Base-by-base conservation (phyloP, 2,797 vertebrate genomes). In the Acanthurus lineatus region DNA sequence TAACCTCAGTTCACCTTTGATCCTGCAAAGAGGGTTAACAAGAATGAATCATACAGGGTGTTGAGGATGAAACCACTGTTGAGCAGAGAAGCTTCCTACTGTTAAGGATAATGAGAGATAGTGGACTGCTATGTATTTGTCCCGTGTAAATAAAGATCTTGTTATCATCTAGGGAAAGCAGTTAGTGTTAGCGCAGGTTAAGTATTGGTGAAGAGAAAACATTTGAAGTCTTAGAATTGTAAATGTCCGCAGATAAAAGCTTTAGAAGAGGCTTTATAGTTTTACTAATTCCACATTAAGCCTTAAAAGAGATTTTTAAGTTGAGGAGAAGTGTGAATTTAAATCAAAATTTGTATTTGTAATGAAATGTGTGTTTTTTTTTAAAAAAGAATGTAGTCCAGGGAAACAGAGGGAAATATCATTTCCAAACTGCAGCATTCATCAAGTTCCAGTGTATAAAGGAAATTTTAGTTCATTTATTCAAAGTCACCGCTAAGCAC, bases 391-490 rank as follows among this genome's bases (percentile, higher is more conserved):
- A 57, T 69, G 59, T 45, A 40, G 63, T 76, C 20, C 22, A 4
- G n/a, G 44, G 60, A 62, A 72, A 69, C 40, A 44, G 42, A 20
- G 20, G 42, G 44, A 52, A 56, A 66, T 48, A 71, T 42, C 42
- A 53, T 61, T 77, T 73, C 79, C 73, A 83, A 85, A 86, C 65
- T 80, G 65, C 52, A 81, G 65, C 66, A 66, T 82, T 90, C 75
- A 65, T 69, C 51, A 76, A 88, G 79, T 86, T 73, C 47, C 7
- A 85, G 76, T 80, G 86, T 73, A 79, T 81, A 89, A 88, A 91
- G 83, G 84, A 87, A 91, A 87, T 80, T 86, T 61, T 57, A 82
- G 77, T 81, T 92, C 81, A 90, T 92, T 88, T 86, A 86, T 90
- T 90, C 83, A 85, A 87, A 91, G 89, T 88, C 87, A 86, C 77